phyloP scores from a whole-genome alignment of 2,888 invertebrate genomes.

The Yponomeuta cagnagella region DNA sequence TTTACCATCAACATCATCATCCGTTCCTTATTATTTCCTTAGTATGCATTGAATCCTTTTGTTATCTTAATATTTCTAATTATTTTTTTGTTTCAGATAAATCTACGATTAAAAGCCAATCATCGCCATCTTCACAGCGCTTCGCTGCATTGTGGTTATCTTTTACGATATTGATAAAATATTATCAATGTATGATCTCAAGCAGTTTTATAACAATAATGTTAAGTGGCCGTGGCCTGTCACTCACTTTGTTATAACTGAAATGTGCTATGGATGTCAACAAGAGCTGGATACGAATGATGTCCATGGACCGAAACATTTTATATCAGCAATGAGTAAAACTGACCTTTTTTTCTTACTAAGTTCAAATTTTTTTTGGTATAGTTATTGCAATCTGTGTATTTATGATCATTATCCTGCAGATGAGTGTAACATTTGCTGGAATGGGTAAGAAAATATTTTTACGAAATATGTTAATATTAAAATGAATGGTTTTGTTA shows the following conservation, averaged over 20 bases:
- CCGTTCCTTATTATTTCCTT: not conserved
- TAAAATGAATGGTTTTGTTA: too few relatives aligned
- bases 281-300: not conserved
- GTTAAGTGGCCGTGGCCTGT: constrained; percentile 7
- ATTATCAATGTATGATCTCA: constrained; percentile 7
- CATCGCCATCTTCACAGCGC: not conserved
- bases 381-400: constrained; percentile 11
- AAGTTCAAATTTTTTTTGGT: constrained; percentile 11
- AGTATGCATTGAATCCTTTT: not conserved
- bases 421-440: constrained; percentile 12
- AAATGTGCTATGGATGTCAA: constrained; percentile 1
- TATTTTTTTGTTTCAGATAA: not conserved
- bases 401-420: constrained; percentile 12
- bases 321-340: constrained; percentile 11
- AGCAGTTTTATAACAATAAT: constrained; percentile 6
- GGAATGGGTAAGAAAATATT: not conserved
- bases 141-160: not conserved
- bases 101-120: not conserved
- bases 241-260: constrained; percentile 7
- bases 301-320: constrained; percentile 13
- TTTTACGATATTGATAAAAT: too few relatives aligned
- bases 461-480: too few relatives aligned
- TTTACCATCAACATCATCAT: not conserved
- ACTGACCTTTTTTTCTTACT: constrained; percentile 7
- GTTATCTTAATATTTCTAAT: not conserved